Evolutionary conservation across 2,113 vertebrate species (phyloP), one percentile per base, ranked within the genome.

Genomic region (Clarias macrocephalus): DNA sequence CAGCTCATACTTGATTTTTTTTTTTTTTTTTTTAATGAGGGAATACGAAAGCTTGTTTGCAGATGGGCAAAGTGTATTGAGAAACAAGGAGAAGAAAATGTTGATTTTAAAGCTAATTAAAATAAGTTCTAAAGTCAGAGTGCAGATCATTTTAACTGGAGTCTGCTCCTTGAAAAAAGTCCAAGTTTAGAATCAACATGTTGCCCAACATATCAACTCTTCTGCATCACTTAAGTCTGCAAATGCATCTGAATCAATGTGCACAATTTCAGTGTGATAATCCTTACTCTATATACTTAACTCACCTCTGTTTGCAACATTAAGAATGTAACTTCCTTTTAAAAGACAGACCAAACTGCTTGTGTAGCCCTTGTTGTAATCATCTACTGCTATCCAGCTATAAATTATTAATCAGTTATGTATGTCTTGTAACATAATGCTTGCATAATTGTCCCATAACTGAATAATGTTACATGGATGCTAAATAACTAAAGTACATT

Each of bases 401-500:
- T 42, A 42, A 42, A 42, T 42, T 5, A 42, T 72, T 72, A 13
- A 68, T 15, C 63, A 12, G 25, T 28, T 65, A 65, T 65, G 4
- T 13, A 5, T 7, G 15, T 28, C 66, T 68, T 70, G 16, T 85
- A 37, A 77, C 52, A 87, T 90, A 87, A 80, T 73, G 62, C 79
- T 90, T 92, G 30, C 72, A 92, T 90, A 16, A 89, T 91, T 90
- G 42, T 91, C 84, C 10, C 82, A 85, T 28, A 82, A 92, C 89
- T 84, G 88, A 92, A 88, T 89, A 89, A 91, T 88, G 48, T 48
- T 75, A 75, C 21, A 91, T 87, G 70, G 82, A 37, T 88, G 84
- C 86, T 88, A 75, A 88, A 87, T 76, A 87, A n/a, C n/a, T n/a
- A n/a, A n/a, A n/a, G n/a, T n/a, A n/a, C 16, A 84, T 91, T 60